A percentile compares a stretch with the other conserved stretches of the same genome.
Conservation (phyloP, 2,113 vertebrate species). For the Sterna hirundo region DNA sequence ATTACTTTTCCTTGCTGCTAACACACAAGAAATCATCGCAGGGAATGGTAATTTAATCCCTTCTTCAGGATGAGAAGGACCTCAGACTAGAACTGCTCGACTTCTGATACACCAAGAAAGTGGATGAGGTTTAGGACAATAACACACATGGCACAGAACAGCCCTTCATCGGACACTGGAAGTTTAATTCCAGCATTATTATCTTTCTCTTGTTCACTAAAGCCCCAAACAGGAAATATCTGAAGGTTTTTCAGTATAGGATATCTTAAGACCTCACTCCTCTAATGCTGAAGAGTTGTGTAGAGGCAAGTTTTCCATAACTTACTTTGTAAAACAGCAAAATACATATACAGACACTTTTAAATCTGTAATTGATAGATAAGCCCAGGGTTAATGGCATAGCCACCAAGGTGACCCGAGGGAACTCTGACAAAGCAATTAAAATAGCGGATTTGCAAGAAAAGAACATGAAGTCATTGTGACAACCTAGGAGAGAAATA, state of each 20-base stretch:
- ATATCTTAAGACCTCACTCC: background rate
- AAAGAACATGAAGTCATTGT: conserved; percentile 13
- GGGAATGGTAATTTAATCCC: background rate
- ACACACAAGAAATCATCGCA: background rate
- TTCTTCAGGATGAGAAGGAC: background rate
- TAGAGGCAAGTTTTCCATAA: background rate
- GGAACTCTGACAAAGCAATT: conserved; percentile 46
- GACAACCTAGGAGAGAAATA: background rate
- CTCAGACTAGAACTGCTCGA: background rate
- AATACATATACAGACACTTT: background rate
- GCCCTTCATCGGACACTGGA: background rate
- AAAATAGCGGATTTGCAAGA: background rate
- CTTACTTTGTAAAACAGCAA: background rate
- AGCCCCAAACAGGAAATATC: background rate
- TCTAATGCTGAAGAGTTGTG: background rate
- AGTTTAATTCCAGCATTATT: background rate
- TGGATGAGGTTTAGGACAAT: background rate
- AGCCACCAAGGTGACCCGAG: conserved; percentile 23
- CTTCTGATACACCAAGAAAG: background rate
- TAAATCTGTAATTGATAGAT: conserved; percentile 41
- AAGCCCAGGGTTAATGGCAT: conserved; percentile 39
- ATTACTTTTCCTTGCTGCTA: background rate
- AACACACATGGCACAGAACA: background rate
- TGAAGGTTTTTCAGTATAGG: background rate
- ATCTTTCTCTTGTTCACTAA: background rate